Evolutionary conservation across 1,140 invertebrate genomes (phyloP).

Genomic region (Apis cerana): DNA sequence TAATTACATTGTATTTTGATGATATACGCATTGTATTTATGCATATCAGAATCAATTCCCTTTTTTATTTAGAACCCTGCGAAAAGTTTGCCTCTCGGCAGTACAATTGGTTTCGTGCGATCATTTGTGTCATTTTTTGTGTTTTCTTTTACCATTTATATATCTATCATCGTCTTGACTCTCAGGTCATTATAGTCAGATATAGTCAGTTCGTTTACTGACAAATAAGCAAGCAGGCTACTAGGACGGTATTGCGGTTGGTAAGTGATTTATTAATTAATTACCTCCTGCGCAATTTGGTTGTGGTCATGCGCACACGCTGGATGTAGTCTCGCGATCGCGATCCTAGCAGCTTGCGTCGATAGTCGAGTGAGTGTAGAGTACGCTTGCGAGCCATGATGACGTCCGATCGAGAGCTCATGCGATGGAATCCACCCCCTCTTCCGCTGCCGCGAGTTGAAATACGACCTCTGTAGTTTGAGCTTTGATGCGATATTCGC

Average conservation of each 20-base stretch:
- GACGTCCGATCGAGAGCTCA: slow-evolving; percentile 72
- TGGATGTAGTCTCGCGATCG: slow-evolving; percentile 79
- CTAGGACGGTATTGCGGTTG: slow-evolving; percentile 70
- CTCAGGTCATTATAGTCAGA: slow-evolving; percentile 64
- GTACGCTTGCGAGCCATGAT: slow-evolving; percentile 76
- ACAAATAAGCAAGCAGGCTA: slow-evolving; percentile 69
- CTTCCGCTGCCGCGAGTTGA: slow-evolving; percentile 72
- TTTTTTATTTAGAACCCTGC: slow-evolving; percentile 67
- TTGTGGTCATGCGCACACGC: slow-evolving; percentile 77
- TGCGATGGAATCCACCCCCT: slow-evolving; percentile 71
- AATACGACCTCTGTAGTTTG: slow-evolving; percentile 74
- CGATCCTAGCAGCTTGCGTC: slow-evolving; percentile 77
- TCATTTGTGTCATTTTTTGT: slow-evolving; percentile 57
- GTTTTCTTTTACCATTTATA: slow-evolving; percentile 57
- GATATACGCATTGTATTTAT: slow-evolving; percentile 62
- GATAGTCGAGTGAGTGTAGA: slow-evolving; percentile 76
- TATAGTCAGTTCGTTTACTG: slow-evolving; percentile 60
- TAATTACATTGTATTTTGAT: slow-evolving; percentile 63
- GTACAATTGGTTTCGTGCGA: slow-evolving; percentile 65
- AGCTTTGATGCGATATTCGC: slow-evolving; percentile 72
- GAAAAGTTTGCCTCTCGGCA: slow-evolving; percentile 74
- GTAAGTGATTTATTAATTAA: slow-evolving; percentile 76
- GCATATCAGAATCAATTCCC: slow-evolving; percentile 68
- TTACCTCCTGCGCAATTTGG: slow-evolving; percentile 79
- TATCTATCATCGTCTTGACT: slow-evolving; percentile 71